Conservation (phyloP, 2,888 invertebrate species). For the Carabus problematicus region DNA sequence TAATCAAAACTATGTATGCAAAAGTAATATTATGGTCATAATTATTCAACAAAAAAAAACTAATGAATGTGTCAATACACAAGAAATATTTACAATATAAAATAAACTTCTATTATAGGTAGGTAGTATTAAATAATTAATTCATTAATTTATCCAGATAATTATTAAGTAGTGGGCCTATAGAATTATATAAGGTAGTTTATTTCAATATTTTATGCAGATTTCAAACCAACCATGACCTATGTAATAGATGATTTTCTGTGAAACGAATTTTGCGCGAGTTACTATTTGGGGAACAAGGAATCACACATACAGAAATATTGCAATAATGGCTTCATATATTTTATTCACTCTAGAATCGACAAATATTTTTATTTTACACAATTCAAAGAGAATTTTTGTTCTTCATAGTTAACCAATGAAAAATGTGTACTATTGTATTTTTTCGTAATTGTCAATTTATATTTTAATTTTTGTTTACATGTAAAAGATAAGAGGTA, state of each 20-base stretch:
- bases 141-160: slow-evolving; percentile 52
- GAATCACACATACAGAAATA: slow-evolving; percentile 18
- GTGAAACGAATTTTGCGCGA: slow-evolving; percentile 29
- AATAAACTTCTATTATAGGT: slow-evolving; percentile 48
- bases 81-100: slow-evolving; percentile 41
- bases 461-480: slow-evolving; percentile 5
- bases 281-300: slow-evolving; percentile 30
- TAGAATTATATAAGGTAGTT: slow-evolving; percentile 52
- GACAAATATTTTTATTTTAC: slow-evolving; percentile 17
- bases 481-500: neutral
- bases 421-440: neutral
- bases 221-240: slow-evolving; percentile 1
- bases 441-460: slow-evolving; percentile 12
- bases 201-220: slow-evolving; percentile 48
- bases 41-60: slow-evolving; percentile 33
- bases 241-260: slow-evolving; percentile 22
- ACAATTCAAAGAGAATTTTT: neutral
- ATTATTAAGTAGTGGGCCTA: slow-evolving; percentile 56
- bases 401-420: neutral
- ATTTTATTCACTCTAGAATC: neutral
- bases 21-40: slow-evolving; percentile 36
- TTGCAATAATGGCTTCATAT: slow-evolving; percentile 34
- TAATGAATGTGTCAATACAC: slow-evolving; percentile 37
- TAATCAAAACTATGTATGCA: slow-evolving; percentile 33
- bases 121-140: slow-evolving; percentile 55